Percentiles rank a stretch among this genome's conserved stretches.
phyloP scores from a whole-genome alignment of 2,113 vertebrate genomes.

The Chrysemys picta region DNA sequence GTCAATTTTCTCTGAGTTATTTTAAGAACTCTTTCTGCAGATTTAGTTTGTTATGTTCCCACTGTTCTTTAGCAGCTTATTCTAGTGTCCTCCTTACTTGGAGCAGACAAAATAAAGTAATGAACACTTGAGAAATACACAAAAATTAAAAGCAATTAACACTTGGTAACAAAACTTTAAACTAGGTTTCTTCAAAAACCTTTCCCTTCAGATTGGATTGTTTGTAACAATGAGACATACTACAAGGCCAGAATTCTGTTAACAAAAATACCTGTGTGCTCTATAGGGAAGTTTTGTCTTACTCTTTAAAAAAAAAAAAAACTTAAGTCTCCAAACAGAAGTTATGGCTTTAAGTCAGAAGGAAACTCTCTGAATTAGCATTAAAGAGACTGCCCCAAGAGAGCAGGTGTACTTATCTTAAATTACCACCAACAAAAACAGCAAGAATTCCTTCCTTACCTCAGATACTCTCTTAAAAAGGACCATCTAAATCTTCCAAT shows the following conservation, averaged over 20 bases:
- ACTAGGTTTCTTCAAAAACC: neutral
- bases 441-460: neutral
- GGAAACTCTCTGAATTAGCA: neutral
- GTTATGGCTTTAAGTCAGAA: neutral
- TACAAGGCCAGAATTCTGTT: neutral
- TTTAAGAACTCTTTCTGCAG: slow-evolving; percentile 70
- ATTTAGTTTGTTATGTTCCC: slow-evolving; percentile 42
- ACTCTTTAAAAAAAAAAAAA: neutral
- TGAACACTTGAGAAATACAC: neutral
- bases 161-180: neutral
- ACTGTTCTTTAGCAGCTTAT: neutral
- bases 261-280: neutral
- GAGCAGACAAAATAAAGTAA: neutral
- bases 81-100: neutral
- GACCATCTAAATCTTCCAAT: neutral
- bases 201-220: neutral
- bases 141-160: neutral
- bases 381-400: neutral
- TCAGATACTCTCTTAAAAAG: neutral
- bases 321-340: neutral
- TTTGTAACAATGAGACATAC: neutral
- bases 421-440: neutral
- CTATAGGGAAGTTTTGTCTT: neutral
- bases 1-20: slow-evolving; percentile 81
- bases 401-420: neutral